These are phyloP conservation scores for Danio albolineatus DNA, from an alignment of 2,797 vertebrate genomes.

Conservation along the genomic window DNA sequence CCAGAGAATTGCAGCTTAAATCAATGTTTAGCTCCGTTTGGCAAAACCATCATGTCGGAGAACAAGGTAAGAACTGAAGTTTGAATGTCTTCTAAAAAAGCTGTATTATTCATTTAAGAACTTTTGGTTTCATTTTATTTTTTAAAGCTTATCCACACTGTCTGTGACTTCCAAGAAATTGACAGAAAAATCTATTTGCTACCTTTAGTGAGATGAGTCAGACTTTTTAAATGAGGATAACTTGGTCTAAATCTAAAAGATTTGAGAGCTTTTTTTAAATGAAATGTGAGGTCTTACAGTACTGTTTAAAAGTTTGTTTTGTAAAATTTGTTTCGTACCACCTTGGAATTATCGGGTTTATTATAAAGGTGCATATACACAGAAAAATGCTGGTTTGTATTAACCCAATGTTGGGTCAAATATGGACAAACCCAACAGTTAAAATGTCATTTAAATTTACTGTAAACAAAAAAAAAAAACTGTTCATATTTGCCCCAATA, in stretches of 20 bases:
- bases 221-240: neutral
- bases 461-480: too few species aligned
- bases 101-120: neutral
- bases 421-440: too few species aligned
- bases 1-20: constrained; percentile 47
- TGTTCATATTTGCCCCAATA: too few species aligned
- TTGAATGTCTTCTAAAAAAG: neutral
- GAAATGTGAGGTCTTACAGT: too few species aligned
- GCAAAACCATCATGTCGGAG: neutral
- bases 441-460: too few species aligned
- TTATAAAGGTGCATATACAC: too few species aligned
- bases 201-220: neutral
- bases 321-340: too few species aligned
- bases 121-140: neutral
- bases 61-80: neutral
- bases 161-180: neutral
- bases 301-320: too few species aligned
- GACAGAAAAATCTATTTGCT: neutral
- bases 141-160: neutral
- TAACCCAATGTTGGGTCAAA: too few species aligned
- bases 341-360: too few species aligned
- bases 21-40: constrained; percentile 25
- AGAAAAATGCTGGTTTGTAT: too few species aligned
- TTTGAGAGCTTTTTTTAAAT: neutral
- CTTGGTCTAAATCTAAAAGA: neutral